Base-by-base conservation (phyloP, 2,113 vertebrate genomes). In the Gobio gobio region DNA sequence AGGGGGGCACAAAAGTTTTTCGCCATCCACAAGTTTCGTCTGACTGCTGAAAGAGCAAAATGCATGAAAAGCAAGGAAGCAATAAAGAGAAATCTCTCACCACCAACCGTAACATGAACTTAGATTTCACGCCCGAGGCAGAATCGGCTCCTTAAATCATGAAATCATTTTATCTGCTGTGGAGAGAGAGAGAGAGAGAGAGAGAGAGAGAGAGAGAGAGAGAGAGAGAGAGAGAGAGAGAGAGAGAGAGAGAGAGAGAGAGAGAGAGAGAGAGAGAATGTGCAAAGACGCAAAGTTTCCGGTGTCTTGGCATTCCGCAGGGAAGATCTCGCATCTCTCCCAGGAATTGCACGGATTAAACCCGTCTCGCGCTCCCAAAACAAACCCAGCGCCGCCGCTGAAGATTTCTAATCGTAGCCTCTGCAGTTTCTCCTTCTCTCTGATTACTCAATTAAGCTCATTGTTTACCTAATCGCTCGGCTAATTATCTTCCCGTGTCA, bases 401-500 rank as follows among this genome's bases (percentile, higher is more conserved):
- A 63, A 72, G 61, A 77, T 59, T 72, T 54, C 72, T 86, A 85
- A 85, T 86, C 82, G 59, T 76, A 63, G 79, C 85, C 77, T 47
- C 51, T 73, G 33, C 22, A 54, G 70, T 84, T 56, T 61, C 86
- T 84, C 85, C 83, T 79, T 24, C 78, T 78, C 77, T 78, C 84
- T 87, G 87, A 84, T 87, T 88, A 85, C 83, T 84, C 88, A 90
- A 87, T 91, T 91, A 86, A 86, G 84, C 85, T 61, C 73, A 86
- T 86, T 91, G 87, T 89, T 91, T 90, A 83, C 64, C 84, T 87
- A 89, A 89, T 89, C 87, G 88, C 89, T 86, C 5, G 68, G 70
- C 89, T 86, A 90, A 89, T 90, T 83, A 84, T 68, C 85, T 84
- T 82, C 77, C 76, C 2, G 86, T 78, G 86, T 85, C 89, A 85